Conservation (phyloP, 2,888 invertebrate species). For the Orgyia antiqua region DNA sequence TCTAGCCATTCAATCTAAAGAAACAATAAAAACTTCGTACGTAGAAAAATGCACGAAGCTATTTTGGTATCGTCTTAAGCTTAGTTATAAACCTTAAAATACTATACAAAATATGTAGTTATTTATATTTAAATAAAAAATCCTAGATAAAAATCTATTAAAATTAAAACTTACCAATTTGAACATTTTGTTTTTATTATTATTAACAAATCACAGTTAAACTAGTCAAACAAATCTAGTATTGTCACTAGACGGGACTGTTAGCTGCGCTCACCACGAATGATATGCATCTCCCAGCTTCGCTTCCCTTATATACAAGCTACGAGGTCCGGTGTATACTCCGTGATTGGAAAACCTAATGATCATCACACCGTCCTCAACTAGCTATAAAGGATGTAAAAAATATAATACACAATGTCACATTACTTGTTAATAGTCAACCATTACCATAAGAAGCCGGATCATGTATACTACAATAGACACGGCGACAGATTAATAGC, state of each 20-base stretch:
- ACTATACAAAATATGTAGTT: no score
- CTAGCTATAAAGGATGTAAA: constrained; percentile 43
- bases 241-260: constrained; percentile 50
- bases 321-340: constrained; percentile 34
- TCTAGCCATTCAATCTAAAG: no score
- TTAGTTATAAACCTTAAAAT: no score
- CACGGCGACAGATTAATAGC: constrained; percentile 28
- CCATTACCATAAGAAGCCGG: constrained; percentile 66
- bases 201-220: constrained; percentile 19
- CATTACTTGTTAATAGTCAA: constrained; percentile 62
- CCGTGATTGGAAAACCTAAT: constrained; percentile 70
- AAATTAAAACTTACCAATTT: constrained; percentile 64
- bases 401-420: constrained; percentile 57
- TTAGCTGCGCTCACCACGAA: constrained; percentile 33
- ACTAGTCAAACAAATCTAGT: constrained; percentile 46
- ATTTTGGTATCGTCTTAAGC: no score
- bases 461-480: constrained; percentile 41
- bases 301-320: constrained; percentile 45
- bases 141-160: no score
- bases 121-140: no score
- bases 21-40: no score
- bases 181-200: constrained; percentile 39
- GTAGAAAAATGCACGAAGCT: no score
- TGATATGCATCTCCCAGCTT: constrained; percentile 19
- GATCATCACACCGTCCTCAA: constrained; percentile 40